Base-by-base conservation (phyloP, 2,888 invertebrate genomes). In the Melieria picta region DNA sequence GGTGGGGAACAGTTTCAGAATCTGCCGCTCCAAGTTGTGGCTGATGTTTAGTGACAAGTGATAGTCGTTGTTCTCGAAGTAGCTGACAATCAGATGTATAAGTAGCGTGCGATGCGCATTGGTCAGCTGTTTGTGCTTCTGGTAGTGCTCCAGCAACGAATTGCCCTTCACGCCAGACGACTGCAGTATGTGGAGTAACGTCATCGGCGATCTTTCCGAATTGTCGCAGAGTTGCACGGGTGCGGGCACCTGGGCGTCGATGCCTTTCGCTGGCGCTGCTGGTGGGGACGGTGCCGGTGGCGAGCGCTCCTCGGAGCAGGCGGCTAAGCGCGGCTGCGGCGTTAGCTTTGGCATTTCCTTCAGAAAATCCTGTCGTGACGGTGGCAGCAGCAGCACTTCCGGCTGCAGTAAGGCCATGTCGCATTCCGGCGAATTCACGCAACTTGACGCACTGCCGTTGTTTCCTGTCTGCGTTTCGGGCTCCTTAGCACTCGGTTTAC, bases 31-130 rank as follows among this genome's bases (percentile, higher is more conserved):
- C 58, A 84, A 65, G 42, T 81, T 75, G 56, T 84, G 81, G 42
- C 83, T 84, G 1, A 79, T 75, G 69, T 81, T 79, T 56, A 84
- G 72, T 6, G 83, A 81, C 71, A 84, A 65, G 69, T 84, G 85
- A 70, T 80, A 65, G 1, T 81, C 77, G 61, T 84, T 80, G 4
- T 80, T 81, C 71, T 81, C 82, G 64, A 84, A 84, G 73, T 78
- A 84, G 60, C 79, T 81, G 69, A 82, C 84, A 57, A 84, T 81
- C 30, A 80, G 60, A 16, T 84, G 81, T 13, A 84, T 84, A 7
- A 84, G 73, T 58, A 81, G 65, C 45, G 79, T 45, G 0, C 83
- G 80, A 66, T 83, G 81, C 50, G 77, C 75, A 2, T 77, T 78
- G 7, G 80, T 80, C 58, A 83, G 66, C 5, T 72, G 75, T 6